Evolutionary conservation across 1,140 invertebrate genomes (phyloP), one percentile per base, ranked within the genome.

Genomic region (Hylyphantes graminicola): DNA sequence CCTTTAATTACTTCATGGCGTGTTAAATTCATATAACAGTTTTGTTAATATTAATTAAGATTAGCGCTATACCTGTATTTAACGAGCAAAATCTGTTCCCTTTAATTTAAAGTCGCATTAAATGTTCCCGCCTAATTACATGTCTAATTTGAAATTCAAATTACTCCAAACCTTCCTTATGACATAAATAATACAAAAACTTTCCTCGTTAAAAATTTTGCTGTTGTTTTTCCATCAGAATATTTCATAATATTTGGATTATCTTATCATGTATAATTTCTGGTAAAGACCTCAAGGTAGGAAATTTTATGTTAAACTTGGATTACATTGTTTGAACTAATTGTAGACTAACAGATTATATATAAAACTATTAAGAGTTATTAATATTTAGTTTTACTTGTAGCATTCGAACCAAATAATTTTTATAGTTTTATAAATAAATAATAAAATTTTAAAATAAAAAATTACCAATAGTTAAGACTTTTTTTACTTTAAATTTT

Each of bases 81-180:
- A 80, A 51, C 67, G 53, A 35, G 55, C 21, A 80, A 80, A 80
- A 80, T 80, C 67, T 80, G 77, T 80, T 80, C 59, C 64, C 54
- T 67, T 80, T 80, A 80, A 68, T 80, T 70, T 80, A 80, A 80
- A 80, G 67, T 80, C 67, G 61, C 77, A 80, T 80, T 80, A 80
- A 80, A 68, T 64, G 77, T 68, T 70, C 65, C 63, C 61, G 57
- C 77, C 64, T 80, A 80, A 80, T 80, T 70, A 70, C 65, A 80
- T 70, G 67, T 80, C 77, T 80, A 70, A 80, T 80, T 80, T 80
- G 77, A 80, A 80, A 53, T 80, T 70, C 77, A 80, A 80, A 80
- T 80, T 70, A 50, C 65, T 80, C 70, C 50, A 70, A 80, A 80
- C 65, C 57, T 70, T 70, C 54, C 21, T 74, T 74, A 21, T 59